Percentiles rank a stretch among this genome's conserved stretches.
Evolutionary conservation across 1,140 invertebrate genomes (phyloP).

Genomic region (Cyrtorhinus lividipennis): DNA sequence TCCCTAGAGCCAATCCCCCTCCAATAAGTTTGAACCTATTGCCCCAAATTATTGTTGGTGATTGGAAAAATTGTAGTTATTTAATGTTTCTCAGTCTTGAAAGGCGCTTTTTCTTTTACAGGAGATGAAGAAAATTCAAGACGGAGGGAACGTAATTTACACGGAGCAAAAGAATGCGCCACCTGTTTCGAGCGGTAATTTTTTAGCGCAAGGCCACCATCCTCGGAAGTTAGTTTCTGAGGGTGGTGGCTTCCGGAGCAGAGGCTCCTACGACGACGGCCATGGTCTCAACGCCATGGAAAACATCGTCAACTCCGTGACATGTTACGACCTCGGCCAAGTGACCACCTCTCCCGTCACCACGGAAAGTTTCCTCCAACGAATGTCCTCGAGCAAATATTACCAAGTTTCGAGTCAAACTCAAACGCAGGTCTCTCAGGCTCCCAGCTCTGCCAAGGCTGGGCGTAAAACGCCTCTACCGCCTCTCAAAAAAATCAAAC

Average conservation of each 20-base stretch:
- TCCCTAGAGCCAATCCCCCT: too few relatives aligned
- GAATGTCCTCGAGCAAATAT: neutral
- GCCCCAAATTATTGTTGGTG: too few relatives aligned
- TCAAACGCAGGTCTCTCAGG: too few relatives aligned
- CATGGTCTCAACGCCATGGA: neutral
- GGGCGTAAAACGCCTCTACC: neutral
- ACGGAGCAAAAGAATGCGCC: conserved; percentile 20
- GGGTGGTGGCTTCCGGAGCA: conserved; percentile 58
- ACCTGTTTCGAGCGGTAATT: conserved; percentile 26
- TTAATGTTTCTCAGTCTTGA: too few relatives aligned
- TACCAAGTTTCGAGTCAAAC: neutral
- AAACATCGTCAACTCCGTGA: neutral
- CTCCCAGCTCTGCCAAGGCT: neutral
- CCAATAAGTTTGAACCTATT: too few relatives aligned
- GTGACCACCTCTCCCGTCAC: neutral
- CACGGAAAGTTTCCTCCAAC: neutral
- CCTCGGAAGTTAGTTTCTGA: conserved; percentile 35
- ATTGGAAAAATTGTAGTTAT: too few relatives aligned
- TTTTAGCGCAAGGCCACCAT: conserved; percentile 33
- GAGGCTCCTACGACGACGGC: conserved; percentile 15
- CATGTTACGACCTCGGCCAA: neutral
- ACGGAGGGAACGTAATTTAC: neutral
- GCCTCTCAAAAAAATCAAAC: neutral
- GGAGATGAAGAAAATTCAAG: conserved; percentile 9
- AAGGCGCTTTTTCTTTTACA: neutral